Base-by-base conservation (phyloP, 2,113 vertebrate genomes). In the Collichthys lucidus region DNA sequence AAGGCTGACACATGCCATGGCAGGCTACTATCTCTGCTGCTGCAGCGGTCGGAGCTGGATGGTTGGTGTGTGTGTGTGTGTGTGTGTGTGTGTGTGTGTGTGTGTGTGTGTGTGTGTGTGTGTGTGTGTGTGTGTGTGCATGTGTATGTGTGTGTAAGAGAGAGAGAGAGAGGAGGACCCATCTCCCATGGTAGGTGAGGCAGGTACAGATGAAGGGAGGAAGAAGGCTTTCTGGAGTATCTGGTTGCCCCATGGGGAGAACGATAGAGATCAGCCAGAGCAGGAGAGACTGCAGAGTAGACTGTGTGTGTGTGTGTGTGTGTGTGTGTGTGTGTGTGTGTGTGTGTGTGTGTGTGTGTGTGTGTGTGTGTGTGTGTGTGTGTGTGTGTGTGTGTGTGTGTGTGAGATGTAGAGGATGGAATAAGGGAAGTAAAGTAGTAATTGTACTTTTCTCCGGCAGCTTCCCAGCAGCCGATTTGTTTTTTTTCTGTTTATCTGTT, bases 231-330 rank as follows among this genome's bases (percentile, higher is more conserved):
- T 75, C 78, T 57, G 71, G 52, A 59, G 74, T 77, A 73, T 91
- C 87, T 55, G 79, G 83, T 89, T 89, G 53, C 88, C 64, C 81
- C 89, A 73, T 56, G 47, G 85, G 85, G 74, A 74, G 64, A 64
- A 29, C 1, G 81, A 90, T 87, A 83, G 77, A 77, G 64, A 87
- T 86, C 89, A 81, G 79, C 55, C 47, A 65, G 44, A 83, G 55
- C 65, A 47, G 11, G 29, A 57, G 8, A 63, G 74, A 15, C 10
- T 69, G 42, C 42, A 66, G 73, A 46, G 44, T 17, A 61, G 68
- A 26, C 5, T 46, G 9, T n/a, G 50, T 2, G 10, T 5, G 47
- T 4, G 56, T 56, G 53, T 49, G 46, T 55, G 16, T 47, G 49
- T 15, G 40, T 9, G 65, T 20, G 20, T 24, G 70, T 66, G 63